These are phyloP conservation scores for Pituophis catenifer DNA, from an alignment of 2,113 vertebrate genomes.

Conservation along the genomic window DNA sequence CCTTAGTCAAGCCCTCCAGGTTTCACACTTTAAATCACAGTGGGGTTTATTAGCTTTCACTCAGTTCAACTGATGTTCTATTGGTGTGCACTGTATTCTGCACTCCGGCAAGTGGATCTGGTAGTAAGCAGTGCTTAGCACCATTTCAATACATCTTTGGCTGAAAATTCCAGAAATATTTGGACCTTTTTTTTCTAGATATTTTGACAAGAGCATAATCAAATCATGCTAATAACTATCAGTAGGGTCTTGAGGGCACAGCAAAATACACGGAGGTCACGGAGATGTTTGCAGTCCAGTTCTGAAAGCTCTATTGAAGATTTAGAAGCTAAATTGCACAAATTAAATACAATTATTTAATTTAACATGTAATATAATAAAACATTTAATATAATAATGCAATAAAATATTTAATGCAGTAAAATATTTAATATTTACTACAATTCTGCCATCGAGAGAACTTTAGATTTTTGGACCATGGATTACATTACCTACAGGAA, in stretches of 20 bases:
- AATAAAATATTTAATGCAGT: background rate
- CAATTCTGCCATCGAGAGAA: background rate
- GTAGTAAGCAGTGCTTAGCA: background rate
- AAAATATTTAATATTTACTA: background rate
- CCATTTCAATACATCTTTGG: background rate
- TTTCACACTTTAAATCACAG: conserved; percentile 15
- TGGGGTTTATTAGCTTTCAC: conserved; percentile 27
- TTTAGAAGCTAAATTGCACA: background rate
- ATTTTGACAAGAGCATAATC: background rate
- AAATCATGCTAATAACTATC: background rate
- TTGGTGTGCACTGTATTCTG: conserved; percentile 5
- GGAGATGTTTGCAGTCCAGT: background rate
- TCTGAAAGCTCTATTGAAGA: background rate
- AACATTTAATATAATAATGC: background rate
- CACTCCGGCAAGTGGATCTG: background rate
- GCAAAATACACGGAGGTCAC: too few relatives aligned
- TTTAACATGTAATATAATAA: too few relatives aligned
- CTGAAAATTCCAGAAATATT: background rate
- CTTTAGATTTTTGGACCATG: background rate
- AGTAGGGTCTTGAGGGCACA: too few relatives aligned
- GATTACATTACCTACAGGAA: background rate
- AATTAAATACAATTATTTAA: background rate
- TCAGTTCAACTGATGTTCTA: background rate
- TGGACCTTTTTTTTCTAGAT: background rate
- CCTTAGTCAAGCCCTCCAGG: conserved; percentile 5